Conservation (phyloP, 2,113 vertebrate species). For the Nansenia antarctica region DNA sequence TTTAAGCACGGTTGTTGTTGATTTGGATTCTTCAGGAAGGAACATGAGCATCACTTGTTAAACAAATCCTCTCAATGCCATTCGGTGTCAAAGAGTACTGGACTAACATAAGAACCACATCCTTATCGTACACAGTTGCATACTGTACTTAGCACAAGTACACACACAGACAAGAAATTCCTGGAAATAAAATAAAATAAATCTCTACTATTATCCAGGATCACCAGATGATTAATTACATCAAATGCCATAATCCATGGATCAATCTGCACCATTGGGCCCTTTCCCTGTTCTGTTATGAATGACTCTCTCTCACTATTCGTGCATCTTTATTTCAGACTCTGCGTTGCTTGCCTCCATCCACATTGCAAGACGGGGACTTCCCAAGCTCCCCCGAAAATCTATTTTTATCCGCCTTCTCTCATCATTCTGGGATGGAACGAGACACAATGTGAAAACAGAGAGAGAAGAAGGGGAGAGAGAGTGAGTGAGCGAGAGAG, state of each 20-base stretch:
- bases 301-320: constrained; percentile 1
- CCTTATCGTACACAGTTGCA: too few species aligned
- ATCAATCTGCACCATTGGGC: constrained; percentile 7
- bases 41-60: too few species aligned
- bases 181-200: constrained; percentile 30
- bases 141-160: too few species aligned
- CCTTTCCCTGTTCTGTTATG: constrained; percentile 8
- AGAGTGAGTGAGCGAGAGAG: not conserved
- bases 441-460: constrained; percentile 33
- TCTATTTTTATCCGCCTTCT: constrained; percentile 47
- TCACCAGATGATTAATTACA: constrained; percentile 39
- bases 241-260: constrained; percentile 19
- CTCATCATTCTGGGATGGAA: constrained; percentile 25
- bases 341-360: not conserved
- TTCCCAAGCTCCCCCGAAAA: constrained; percentile 28
- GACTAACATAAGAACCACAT: too few species aligned
- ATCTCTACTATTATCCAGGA: constrained; percentile 54
- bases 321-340: constrained; percentile 2
- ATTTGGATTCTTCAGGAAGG: too few species aligned
- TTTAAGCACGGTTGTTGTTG: too few species aligned
- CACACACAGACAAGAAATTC: constrained; percentile 30
- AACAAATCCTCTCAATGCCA: too few species aligned
- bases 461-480: not conserved
- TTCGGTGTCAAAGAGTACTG: too few species aligned
- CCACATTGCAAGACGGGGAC: constrained; percentile 14